Percentiles rank a stretch among this genome's conserved stretches.
These are phyloP conservation scores for Sebastes hubbsi DNA, from an alignment of 2,797 vertebrate genomes.

Conservation along the genomic window DNA sequence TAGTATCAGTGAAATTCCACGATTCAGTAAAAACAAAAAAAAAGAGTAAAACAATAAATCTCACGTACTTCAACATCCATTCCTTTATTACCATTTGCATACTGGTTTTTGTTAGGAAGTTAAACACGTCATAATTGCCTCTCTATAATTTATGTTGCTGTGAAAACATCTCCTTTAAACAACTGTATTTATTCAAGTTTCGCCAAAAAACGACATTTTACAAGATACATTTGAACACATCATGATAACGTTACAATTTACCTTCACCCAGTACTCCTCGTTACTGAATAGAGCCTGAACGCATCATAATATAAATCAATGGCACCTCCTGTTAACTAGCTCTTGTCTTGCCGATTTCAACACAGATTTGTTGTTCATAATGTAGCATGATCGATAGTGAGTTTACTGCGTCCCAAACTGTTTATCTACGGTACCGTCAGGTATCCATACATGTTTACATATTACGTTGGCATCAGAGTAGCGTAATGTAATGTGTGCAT, in stretches of 20 bases:
- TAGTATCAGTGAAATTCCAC: not conserved
- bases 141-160: not conserved
- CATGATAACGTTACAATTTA: not conserved
- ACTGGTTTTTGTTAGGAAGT: not conserved
- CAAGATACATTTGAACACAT: not conserved
- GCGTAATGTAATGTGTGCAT: too few species aligned
- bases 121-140: not conserved
- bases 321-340: not conserved
- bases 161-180: not conserved
- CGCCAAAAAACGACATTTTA: accelerated
- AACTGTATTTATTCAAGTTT: not conserved
- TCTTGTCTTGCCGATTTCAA: not conserved
- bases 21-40: not conserved
- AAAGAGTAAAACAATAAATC: not conserved
- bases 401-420: not conserved
- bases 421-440: too few species aligned
- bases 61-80: not conserved
- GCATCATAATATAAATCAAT: not conserved
- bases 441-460: not conserved
- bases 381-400: too few species aligned
- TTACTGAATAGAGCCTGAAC: not conserved
- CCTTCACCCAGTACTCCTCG: not conserved
- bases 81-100: not conserved
- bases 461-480: not conserved
- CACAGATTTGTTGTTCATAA: too few species aligned